Evolutionary conservation across 2,113 vertebrate species (phyloP).

Genomic region (Lanius ludovicianus): DNA sequence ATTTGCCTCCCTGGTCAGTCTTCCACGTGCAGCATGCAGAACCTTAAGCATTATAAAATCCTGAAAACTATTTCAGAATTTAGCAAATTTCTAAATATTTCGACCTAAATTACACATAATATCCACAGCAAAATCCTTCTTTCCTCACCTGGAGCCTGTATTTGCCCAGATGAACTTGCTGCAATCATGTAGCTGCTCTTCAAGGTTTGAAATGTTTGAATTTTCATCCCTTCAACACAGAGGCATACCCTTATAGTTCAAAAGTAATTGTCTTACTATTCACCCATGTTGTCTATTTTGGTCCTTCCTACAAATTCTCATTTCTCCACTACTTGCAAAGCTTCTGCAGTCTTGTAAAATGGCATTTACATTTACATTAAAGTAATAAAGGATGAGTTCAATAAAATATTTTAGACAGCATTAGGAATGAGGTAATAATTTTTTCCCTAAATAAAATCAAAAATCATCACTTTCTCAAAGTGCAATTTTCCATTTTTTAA

Average conservation of each 20-base stretch:
- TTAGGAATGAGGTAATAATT: background rate
- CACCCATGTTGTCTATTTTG: background rate
- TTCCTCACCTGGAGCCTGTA: background rate
- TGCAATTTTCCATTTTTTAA: background rate
- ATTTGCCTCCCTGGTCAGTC: background rate
- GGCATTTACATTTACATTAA: background rate
- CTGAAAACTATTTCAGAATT: background rate
- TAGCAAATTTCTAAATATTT: background rate
- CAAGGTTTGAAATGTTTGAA: background rate
- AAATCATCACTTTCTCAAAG: background rate
- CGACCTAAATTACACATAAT: accelerated
- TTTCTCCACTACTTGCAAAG: background rate
- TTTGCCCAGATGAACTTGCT: background rate
- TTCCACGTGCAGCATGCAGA: background rate
- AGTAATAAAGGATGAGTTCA: background rate
- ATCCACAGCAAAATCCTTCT: background rate
- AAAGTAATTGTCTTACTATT: background rate
- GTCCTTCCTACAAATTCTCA: background rate
- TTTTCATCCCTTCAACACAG: background rate
- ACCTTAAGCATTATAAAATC: background rate
- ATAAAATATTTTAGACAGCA: background rate
- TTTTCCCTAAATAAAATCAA: background rate
- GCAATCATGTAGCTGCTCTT: background rate
- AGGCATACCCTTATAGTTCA: background rate
- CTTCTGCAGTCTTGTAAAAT: background rate